Evolutionary conservation across 2,113 vertebrate genomes (phyloP).

Genomic region (Mola mola): DNA sequence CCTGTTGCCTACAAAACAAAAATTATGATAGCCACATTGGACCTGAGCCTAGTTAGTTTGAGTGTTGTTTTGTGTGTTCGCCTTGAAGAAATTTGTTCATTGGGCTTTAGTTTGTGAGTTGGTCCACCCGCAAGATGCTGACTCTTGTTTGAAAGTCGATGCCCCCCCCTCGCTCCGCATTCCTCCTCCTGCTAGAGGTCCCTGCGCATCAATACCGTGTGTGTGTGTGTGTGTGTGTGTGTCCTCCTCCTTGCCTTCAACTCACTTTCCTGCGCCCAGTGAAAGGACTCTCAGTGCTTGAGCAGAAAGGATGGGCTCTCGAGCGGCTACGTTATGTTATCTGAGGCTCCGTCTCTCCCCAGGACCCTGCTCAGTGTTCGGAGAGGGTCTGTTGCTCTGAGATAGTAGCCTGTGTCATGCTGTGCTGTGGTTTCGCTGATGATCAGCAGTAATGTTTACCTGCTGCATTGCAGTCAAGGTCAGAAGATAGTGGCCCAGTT

Average conservation of each 20-base stretch:
- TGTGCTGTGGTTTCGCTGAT: conserved; percentile 21
- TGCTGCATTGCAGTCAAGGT: conserved; percentile 65
- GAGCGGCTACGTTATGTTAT: conserved; percentile 43
- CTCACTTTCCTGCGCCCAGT: conserved; percentile 19
- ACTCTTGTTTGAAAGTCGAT: conserved; percentile 32
- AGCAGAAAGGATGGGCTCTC: conserved; percentile 35
- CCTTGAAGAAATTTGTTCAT: conserved; percentile 38
- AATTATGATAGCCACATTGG: neutral
- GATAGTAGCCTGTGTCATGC: conserved; percentile 36
- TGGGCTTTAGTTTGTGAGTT: conserved; percentile 18
- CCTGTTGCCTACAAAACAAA: neutral
- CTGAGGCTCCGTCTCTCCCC: conserved; percentile 26
- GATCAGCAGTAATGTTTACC: conserved; percentile 52
- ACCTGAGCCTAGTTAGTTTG: conserved; percentile 26
- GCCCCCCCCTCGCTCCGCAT: neutral
- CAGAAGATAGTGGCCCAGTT: too few species aligned
- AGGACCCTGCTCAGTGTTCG: conserved; percentile 31
- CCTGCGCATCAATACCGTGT: conserved; percentile 21
- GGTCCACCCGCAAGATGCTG: conserved; percentile 37
- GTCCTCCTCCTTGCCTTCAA: conserved; percentile 18
- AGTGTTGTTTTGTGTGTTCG: conserved; percentile 16
- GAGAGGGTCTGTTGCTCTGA: conserved; percentile 51
- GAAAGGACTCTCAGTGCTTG: conserved; percentile 26
- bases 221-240: conserved; percentile 16
- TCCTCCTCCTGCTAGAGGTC: conserved; percentile 8